These are phyloP conservation scores for Ophion slaviceki DNA, from an alignment of 2,888 invertebrate species.

Conservation along the genomic window DNA sequence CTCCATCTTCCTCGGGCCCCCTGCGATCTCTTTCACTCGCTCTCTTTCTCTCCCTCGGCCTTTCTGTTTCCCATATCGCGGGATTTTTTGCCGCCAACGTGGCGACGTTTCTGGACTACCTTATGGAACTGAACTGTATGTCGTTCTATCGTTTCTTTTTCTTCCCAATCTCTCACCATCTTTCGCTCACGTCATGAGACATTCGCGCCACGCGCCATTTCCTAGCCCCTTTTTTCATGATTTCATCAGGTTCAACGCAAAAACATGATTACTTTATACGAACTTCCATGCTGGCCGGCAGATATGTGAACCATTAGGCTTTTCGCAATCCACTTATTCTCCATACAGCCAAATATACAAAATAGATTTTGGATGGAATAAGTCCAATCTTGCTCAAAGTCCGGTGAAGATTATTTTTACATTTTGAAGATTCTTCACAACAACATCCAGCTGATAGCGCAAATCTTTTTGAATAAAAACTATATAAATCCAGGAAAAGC, in stretches of 20 bases:
- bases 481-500: constrained; percentile 26
- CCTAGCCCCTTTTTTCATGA: no score
- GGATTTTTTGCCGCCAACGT: background rate
- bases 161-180: no score
- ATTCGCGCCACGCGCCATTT: no score
- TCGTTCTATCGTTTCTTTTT: background rate
- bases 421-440: background rate
- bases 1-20: constrained; percentile 31
- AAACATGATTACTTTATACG: no score
- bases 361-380: background rate
- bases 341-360: no score
- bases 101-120: background rate
- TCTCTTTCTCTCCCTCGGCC: background rate
- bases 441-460: background rate
- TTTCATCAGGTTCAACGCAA: no score
- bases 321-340: no score
- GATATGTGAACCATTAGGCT: no score
- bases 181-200: no score
- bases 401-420: constrained; percentile 10
- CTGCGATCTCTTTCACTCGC: background rate
- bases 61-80: background rate
- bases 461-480: constrained; percentile 26
- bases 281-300: no score
- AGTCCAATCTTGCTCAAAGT: background rate
- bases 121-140: background rate